phyloP scores from a whole-genome alignment of 1,140 invertebrate species.

The Drosophila takahashii region DNA sequence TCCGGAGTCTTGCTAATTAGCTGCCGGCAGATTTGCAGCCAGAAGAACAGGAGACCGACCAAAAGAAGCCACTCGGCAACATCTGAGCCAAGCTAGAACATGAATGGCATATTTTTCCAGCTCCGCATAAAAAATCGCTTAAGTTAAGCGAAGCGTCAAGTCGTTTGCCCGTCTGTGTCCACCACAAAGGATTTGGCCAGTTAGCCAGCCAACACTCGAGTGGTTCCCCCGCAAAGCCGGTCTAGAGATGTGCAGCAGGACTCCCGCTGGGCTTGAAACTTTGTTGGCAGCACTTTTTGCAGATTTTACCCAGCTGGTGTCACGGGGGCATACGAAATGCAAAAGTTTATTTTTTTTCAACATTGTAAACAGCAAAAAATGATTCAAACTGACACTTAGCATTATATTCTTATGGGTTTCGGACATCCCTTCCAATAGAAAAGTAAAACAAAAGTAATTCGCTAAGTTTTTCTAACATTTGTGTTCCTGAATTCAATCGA shows the following conservation, averaged over 20 bases:
- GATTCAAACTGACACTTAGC: conserved; percentile 13
- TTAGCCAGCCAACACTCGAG: conserved; percentile 73
- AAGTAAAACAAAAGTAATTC: background rate
- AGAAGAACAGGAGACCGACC: conserved; percentile 6
- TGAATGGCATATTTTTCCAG: conserved; percentile 57
- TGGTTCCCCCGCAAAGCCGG: conserved; percentile 32
- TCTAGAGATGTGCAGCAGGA: conserved; percentile 65
- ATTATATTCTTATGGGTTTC: conserved; percentile 3
- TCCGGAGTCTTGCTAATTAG: conserved; percentile 67
- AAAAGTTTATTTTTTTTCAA: conserved; percentile 9
- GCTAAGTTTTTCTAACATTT: background rate
- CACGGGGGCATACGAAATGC: conserved; percentile 1
- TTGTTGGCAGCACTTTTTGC: conserved; percentile 27
- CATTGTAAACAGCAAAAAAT: conserved; percentile 10
- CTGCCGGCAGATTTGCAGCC: conserved; percentile 71
- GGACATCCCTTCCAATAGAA: background rate
- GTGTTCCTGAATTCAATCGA: background rate
- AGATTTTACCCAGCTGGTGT: conserved; percentile 24
- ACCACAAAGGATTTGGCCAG: conserved; percentile 79
- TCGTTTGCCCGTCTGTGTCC: conserved; percentile 71
- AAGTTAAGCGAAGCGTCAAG: conserved; percentile 82
- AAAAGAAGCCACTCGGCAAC: conserved; percentile 17
- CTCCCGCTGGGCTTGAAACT: conserved; percentile 33
- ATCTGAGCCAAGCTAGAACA: conserved; percentile 32
- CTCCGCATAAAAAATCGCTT: conserved; percentile 77